Evolutionary conservation across 2,888 invertebrate genomes (phyloP), one percentile per base, ranked within the genome.

Genomic region (Parasteatoda lunata): DNA sequence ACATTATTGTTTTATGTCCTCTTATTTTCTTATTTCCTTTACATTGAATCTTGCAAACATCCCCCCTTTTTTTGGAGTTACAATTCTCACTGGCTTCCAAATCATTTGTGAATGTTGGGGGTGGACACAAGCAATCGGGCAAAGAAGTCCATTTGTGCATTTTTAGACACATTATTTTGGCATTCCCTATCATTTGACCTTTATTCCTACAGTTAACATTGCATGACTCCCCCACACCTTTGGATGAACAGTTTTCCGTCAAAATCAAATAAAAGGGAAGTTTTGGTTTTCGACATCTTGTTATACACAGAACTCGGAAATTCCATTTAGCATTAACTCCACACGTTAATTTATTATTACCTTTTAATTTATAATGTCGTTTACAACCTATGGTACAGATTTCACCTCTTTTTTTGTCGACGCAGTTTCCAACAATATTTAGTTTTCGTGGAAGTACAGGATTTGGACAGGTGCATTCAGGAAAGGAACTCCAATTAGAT

Each of bases 71-170:
- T 8, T 80, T 80, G 6, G 47, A 66, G 47, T 8, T 11, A 15
- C 80, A 80, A 30, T 80, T 73, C 47, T 72, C 80, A 52, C 51
- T 72, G 49, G 49, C 51, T 51, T 13, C 7, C 4, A 72, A 11
- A 49, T 11, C 52, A 13, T 71, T 4, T 3, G n/a, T n/a, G 6
- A 77, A 52, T 5, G 6, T 30, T 13, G 84, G 84, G 8, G 1
- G 5, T 6, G 49, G 65, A 11, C 84, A 84, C 5, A 77, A 45
- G 30, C 30, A 30, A 30, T 30, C 30, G 30, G 30, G 30, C 30
- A 30, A 30, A 30, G 30, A 30, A 30, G 30, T 30, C 30, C 30
- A 30, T 30, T 30, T 30, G 30, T 30, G 30, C 30, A 30, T 30
- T 30, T 30, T 30, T 2, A 1, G 30, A 30, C 30, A 30, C 0